A percentile compares a stretch with the other conserved stretches of the same genome.
Evolutionary conservation across 2,797 vertebrate species (phyloP).

Genomic region (Melanotaenia maccullochi): DNA sequence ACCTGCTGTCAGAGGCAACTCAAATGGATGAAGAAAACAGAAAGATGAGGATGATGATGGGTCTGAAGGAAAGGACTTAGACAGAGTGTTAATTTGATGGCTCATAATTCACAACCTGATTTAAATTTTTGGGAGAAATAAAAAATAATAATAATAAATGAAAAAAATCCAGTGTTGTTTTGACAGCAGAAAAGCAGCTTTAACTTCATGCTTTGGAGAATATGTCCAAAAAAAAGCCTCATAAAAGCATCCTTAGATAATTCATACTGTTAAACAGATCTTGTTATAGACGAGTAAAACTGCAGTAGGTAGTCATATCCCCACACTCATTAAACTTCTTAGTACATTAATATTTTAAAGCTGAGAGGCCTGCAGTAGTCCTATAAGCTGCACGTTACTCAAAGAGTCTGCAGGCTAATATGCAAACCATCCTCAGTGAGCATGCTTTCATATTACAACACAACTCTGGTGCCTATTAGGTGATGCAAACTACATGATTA

Average conservation of each 20-base stretch:
- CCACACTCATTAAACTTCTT: not conserved
- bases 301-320: not conserved
- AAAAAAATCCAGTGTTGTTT: too few relatives aligned
- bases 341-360: not conserved
- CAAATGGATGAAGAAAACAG: not conserved
- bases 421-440: not conserved
- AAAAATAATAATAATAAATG: too few relatives aligned
- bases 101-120: too few relatives aligned
- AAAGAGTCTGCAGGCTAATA: not conserved
- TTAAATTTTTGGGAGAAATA: too few relatives aligned
- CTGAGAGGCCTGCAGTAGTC: not conserved
- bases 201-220: too few relatives aligned
- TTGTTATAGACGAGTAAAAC: not conserved
- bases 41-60: not conserved
- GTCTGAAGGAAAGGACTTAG: too few relatives aligned
- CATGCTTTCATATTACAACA: not conserved
- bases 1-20: not conserved
- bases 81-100: too few relatives aligned
- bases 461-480: too few relatives aligned
- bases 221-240: too few relatives aligned
- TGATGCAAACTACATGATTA: not conserved
- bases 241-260: not conserved
- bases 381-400: not conserved
- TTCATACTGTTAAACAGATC: not conserved
- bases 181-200: too few relatives aligned